These are phyloP conservation scores for Ciconia stormi DNA, from an alignment of 2,113 vertebrate species.

Conservation along the genomic window DNA sequence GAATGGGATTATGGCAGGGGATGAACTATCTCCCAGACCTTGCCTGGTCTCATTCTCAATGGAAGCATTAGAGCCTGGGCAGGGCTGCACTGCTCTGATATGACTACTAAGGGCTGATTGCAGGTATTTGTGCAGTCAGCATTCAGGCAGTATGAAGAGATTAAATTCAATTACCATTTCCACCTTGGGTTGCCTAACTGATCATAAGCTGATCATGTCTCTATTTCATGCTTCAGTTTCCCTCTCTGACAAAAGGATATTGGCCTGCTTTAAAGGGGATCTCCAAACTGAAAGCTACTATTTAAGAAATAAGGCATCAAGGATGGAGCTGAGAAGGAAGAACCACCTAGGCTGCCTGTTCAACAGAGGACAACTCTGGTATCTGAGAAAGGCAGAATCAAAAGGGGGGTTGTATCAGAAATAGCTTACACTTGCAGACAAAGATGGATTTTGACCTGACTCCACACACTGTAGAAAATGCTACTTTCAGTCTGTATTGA, in stretches of 20 bases:
- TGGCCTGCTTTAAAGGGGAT: background rate
- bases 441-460: background rate
- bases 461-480: background rate
- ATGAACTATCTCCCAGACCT: background rate
- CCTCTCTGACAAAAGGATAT: background rate
- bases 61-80: background rate
- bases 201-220: background rate
- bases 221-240: background rate
- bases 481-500: background rate
- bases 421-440: background rate
- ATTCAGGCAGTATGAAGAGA: background rate
- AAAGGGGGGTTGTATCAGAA: background rate
- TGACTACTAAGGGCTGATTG: rapidly evolving
- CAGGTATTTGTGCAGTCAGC: background rate
- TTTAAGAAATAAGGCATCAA: background rate
- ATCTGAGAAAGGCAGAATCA: background rate
- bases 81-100: background rate
- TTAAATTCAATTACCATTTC: background rate
- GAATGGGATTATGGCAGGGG: background rate
- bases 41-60: background rate
- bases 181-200: background rate
- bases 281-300: background rate
- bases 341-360: background rate
- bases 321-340: background rate
- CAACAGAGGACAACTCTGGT: background rate